phyloP scores from a whole-genome alignment of 2,113 vertebrate genomes.

The Cyphomyrus discorhynchus region DNA sequence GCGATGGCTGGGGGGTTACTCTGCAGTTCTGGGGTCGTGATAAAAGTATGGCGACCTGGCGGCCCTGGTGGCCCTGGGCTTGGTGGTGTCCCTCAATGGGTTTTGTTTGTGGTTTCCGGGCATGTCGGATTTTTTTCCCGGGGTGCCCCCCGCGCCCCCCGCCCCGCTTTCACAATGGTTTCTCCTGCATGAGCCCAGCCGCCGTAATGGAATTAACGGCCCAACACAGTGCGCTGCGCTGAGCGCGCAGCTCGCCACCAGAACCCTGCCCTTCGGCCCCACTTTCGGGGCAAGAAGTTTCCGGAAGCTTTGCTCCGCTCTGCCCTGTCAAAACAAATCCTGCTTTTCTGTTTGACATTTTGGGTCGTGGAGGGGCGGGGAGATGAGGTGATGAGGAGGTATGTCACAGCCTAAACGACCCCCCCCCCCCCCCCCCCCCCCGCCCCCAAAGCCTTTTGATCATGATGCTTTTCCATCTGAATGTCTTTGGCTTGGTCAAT shows the following conservation, averaged over 20 bases:
- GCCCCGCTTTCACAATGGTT: constrained; percentile 69
- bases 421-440: constrained; percentile 32
- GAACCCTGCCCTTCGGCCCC: background rate
- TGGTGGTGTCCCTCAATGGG: too few relatives aligned
- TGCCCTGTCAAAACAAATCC: constrained; percentile 53
- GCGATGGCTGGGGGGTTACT: too few relatives aligned
- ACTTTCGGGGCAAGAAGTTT: constrained; percentile 51
- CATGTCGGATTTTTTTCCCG: constrained; percentile 17
- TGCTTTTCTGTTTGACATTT: constrained; percentile 43
- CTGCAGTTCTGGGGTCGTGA: too few relatives aligned
- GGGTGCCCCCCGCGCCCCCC: constrained; percentile 1
- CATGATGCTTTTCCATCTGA: constrained; percentile 65
- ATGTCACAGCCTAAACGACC: constrained; percentile 49
- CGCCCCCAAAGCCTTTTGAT: constrained; percentile 72
- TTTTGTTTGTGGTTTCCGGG: too few relatives aligned
- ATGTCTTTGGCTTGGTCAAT: constrained; percentile 70
- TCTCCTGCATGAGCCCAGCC: constrained; percentile 73
- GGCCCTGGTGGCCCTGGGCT: too few relatives aligned
- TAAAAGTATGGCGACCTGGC: too few relatives aligned
- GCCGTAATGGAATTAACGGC: constrained; percentile 87
- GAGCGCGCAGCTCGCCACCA: background rate
- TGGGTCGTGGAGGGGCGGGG: background rate
- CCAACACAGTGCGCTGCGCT: background rate
- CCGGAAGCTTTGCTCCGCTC: constrained; percentile 50
- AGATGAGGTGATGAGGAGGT: constrained; percentile 3